Conservation (phyloP, 1,140 invertebrate species). For the Trialeurodes vaporariorum region DNA sequence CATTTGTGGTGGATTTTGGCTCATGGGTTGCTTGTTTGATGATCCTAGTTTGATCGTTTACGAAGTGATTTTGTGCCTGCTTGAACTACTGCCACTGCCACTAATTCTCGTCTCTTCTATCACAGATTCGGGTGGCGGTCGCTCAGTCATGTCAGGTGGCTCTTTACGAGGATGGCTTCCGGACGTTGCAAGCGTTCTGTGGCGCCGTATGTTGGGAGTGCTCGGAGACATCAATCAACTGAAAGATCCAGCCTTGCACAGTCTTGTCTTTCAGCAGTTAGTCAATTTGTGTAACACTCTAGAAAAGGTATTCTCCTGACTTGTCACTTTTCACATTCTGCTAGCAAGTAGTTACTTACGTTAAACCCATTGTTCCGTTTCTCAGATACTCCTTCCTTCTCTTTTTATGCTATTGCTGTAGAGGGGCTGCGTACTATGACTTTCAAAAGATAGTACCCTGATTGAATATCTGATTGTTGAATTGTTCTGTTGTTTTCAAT, state of each 20-base stretch:
- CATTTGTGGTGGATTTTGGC: too few species aligned
- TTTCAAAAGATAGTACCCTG: too few species aligned
- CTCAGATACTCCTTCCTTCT: too few species aligned
- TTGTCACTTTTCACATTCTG: too few species aligned
- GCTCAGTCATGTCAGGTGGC: slow-evolving; percentile 70
- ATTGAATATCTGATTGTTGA: too few species aligned
- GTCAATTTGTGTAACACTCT: slow-evolving; percentile 80
- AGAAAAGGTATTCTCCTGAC: slow-evolving; percentile 48
- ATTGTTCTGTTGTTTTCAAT: too few species aligned
- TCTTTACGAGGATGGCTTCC: slow-evolving; percentile 81
- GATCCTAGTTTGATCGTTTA: too few species aligned
- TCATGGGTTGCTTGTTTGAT: too few species aligned
- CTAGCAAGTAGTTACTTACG: too few species aligned
- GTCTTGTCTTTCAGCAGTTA: slow-evolving; percentile 84
- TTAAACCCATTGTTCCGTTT: too few species aligned
- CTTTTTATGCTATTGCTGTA: too few species aligned
- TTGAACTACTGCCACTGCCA: background rate
- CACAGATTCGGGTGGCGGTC: background rate
- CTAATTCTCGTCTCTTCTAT: background rate
- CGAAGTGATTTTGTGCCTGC: background rate
- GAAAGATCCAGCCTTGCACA: slow-evolving; percentile 70
- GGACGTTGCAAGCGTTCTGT: slow-evolving; percentile 87
- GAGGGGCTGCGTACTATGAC: too few species aligned
- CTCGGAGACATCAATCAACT: slow-evolving; percentile 87
- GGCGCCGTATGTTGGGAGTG: slow-evolving; percentile 89